Conservation (phyloP, 2,888 invertebrate species). For the Temnothorax ravouxi region DNA sequence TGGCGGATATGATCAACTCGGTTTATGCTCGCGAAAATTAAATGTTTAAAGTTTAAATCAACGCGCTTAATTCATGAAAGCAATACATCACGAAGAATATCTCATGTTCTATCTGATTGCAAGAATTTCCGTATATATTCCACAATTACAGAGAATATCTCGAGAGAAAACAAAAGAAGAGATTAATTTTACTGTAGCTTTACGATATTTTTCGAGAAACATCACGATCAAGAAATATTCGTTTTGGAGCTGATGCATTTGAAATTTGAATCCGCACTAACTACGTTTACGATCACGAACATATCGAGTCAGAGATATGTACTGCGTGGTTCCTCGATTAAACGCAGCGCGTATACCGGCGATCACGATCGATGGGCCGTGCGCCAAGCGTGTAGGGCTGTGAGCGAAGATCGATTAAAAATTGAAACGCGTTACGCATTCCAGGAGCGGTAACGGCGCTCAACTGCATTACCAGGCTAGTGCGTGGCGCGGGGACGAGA, state of each 20-base stretch:
- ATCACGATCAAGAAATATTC: not conserved
- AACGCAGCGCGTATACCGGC: not conserved
- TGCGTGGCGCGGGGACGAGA: constrained; percentile 31
- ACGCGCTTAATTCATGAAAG: not conserved
- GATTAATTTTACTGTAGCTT: not conserved
- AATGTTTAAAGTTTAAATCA: not conserved
- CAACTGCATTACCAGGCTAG: constrained; percentile 63
- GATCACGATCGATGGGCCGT: constrained; percentile 38
- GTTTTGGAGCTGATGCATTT: not conserved
- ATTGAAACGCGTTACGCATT: constrained; percentile 63
- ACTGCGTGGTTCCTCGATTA: constrained; percentile 20
- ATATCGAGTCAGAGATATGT: constrained; percentile 5
- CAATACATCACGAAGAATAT: not conserved
- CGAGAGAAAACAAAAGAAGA: not conserved
- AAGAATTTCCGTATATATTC: not conserved
- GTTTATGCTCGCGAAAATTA: not conserved
- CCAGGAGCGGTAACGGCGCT: constrained; percentile 21
- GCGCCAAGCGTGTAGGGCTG: not conserved
- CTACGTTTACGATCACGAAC: not conserved
- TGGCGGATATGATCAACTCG: constrained; percentile 52
- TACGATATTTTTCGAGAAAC: not conserved
- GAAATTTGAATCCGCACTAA: constrained; percentile 9
- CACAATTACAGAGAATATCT: not conserved
- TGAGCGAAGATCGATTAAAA: constrained; percentile 64
- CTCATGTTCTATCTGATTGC: not conserved